phyloP scores from a whole-genome alignment of 2,888 invertebrate species.

The Amphipyra tragopoginis region DNA sequence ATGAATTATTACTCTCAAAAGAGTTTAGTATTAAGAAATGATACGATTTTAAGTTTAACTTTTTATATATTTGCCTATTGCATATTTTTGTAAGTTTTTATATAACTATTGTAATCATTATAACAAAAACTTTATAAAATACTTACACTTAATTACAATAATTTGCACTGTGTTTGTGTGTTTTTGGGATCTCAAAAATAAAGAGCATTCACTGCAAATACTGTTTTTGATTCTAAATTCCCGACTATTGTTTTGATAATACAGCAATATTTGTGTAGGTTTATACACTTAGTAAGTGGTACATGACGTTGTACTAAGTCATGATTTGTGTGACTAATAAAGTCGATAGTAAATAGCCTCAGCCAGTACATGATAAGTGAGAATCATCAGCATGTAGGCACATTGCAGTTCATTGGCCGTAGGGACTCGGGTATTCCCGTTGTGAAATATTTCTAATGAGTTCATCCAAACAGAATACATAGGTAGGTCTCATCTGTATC shows the following conservation, averaged over 20 bases:
- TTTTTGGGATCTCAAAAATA: constrained; percentile 90
- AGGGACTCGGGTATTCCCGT: too few relatives aligned
- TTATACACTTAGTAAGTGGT: too few relatives aligned
- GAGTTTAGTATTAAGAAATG: constrained; percentile 65
- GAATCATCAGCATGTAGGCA: too few relatives aligned
- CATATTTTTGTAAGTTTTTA: constrained; percentile 58
- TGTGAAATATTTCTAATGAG: too few relatives aligned
- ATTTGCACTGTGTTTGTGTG: constrained; percentile 87
- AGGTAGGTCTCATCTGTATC: too few relatives aligned
- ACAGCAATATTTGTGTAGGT: too few relatives aligned
- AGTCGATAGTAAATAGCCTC: too few relatives aligned
- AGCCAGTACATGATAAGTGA: too few relatives aligned
- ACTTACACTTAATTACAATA: constrained; percentile 60
- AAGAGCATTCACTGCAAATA: constrained; percentile 81
- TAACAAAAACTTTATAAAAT: constrained; percentile 55
- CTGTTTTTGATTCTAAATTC: constrained; percentile 39
- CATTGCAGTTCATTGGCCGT: too few relatives aligned
- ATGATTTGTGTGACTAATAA: too few relatives aligned
- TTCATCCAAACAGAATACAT: too few relatives aligned
- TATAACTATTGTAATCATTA: constrained; percentile 60
- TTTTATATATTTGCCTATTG: constrained; percentile 60
- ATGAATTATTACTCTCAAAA: constrained; percentile 52
- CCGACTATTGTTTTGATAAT: neutral
- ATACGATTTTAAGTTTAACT: constrained; percentile 50
- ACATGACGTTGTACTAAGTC: too few relatives aligned